Evolutionary conservation across 2,888 invertebrate species (phyloP), one percentile per base, ranked within the genome.

Genomic region (Phalera bucephala): DNA sequence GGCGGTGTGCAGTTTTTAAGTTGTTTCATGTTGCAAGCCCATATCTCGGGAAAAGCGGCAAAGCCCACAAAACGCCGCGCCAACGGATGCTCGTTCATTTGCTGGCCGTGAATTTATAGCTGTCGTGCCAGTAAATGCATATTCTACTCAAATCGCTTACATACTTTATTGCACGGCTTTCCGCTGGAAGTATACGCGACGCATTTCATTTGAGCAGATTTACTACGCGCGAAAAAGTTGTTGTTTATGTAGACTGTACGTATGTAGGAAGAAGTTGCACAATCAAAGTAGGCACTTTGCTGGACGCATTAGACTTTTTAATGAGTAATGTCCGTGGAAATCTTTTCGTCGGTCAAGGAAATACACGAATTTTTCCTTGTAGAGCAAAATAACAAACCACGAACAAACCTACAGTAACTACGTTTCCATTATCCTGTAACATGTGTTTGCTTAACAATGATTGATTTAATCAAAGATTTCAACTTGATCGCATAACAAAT

Each of bases 111-210:
- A 70, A 78, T 77, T 78, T 79, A 79, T 76, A 50, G 69, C 66
- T 68, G 70, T 69, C 72, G 68, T 61, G 66, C 63, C 46, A 62
- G 72, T 72, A 75, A 77, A 78, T 79, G 75, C 76, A 77, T 77
- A 79, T 77, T 77, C 72, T 70, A 60, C 69, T 63, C 64, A 70
- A 72, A 77, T 73, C 69, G 72, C 71, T 61, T 60, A 64, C 66
- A 66, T 71, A 65, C 68, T 75, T 68, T 73, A 75, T 73, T 60
- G 66, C 69, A 56, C 40, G 62, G 62, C 65, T 69, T 74, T 64
- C 55, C 59, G 62, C 56, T 56, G 60, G 50, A 60, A 66, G 71
- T 68, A 64, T 72, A 64, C 49, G 55, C 57, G 60, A 62, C 62
- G 62, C 55, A 64, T 64, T 60, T 62, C 55, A 62, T 67, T 64